Percentiles rank a stretch among this genome's conserved stretches.
phyloP scores from a whole-genome alignment of 2,888 invertebrate genomes.

The Drosophila atripex region DNA sequence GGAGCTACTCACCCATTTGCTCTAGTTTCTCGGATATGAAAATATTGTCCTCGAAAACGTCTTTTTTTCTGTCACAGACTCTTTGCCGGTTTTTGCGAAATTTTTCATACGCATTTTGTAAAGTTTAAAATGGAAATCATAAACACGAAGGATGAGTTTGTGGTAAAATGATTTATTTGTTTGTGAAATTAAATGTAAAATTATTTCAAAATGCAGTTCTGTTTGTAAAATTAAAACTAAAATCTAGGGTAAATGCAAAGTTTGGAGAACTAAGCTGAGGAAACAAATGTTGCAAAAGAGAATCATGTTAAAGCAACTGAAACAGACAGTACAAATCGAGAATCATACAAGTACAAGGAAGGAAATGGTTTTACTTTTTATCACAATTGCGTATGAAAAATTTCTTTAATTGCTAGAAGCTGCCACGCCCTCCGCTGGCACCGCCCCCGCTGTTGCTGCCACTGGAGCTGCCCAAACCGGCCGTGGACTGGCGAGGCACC shows the following conservation, averaged over 20 bases:
- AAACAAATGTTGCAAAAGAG: constrained; percentile 78
- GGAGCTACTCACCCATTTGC: constrained; percentile 10
- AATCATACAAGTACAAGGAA: constrained; percentile 21
- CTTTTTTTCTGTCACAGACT: constrained; percentile 47
- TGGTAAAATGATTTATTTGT: constrained; percentile 53
- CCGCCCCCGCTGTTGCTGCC: constrained; percentile 42
- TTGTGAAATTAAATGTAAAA: constrained; percentile 50
- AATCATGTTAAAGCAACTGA: constrained; percentile 33
- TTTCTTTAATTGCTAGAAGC: constrained; percentile 83
- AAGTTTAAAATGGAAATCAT: constrained; percentile 20
- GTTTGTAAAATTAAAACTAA: constrained; percentile 41
- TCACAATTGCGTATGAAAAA: constrained; percentile 83
- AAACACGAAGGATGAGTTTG: constrained; percentile 28
- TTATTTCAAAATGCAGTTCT: constrained; percentile 58
- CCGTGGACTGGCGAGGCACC: constrained; percentile 55
- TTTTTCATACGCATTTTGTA: constrained; percentile 67
- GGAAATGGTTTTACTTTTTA: constrained; percentile 76
- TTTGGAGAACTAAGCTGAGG: constrained; percentile 51
- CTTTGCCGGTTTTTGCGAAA: constrained; percentile 31
- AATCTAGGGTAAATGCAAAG: constrained; percentile 50
- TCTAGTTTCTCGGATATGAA: constrained; percentile 39
- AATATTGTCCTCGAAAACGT: constrained; percentile 62
- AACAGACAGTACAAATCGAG: constrained; percentile 23
- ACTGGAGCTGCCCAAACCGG: constrained; percentile 44
- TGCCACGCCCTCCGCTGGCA: constrained; percentile 65